These are phyloP conservation scores for Ceratoteleas bidentatus DNA, from an alignment of 1,140 invertebrate species.

Conservation along the genomic window DNA sequence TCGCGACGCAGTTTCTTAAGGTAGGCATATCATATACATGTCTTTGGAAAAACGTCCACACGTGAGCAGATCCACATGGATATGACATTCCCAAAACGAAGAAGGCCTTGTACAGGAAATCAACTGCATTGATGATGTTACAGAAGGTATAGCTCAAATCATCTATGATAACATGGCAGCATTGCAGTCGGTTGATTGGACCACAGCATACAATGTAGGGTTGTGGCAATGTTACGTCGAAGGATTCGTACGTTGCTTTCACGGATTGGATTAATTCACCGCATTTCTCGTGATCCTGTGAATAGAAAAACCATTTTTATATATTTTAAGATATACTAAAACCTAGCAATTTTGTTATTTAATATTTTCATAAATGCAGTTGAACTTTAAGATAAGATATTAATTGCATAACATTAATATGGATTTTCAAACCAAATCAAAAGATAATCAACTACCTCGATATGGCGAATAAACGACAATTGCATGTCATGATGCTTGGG, in stretches of 20 bases:
- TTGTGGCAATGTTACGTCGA: conserved; percentile 15
- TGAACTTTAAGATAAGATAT: too few species aligned
- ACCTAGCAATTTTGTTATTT: not conserved
- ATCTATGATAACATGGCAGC: conserved; percentile 12
- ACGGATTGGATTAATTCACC: not conserved
- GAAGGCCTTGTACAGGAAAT: conserved; percentile 30
- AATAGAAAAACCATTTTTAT: conserved; percentile 2
- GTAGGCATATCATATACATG: conserved; percentile 18
- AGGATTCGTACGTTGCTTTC: conserved; percentile 4
- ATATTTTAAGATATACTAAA: not conserved
- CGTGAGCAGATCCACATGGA: conserved; percentile 24
- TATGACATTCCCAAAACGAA: conserved; percentile 29
- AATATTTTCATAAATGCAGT: too few species aligned
- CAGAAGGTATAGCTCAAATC: conserved; percentile 15
- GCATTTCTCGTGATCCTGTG: conserved; percentile 3
- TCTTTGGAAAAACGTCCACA: conserved; percentile 36
- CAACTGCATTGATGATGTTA: conserved; percentile 12
- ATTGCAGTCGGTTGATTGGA: conserved; percentile 6
- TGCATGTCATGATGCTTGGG: not conserved
- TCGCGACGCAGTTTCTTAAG: conserved; percentile 1
- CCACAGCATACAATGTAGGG: conserved; percentile 22
- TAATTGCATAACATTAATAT: not conserved
- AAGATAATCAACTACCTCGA: not conserved
- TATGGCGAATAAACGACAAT: conserved; percentile 9
- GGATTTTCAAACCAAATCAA: not conserved